Conservation (phyloP, 2,797 vertebrate species). For the Saxicola maurus region DNA sequence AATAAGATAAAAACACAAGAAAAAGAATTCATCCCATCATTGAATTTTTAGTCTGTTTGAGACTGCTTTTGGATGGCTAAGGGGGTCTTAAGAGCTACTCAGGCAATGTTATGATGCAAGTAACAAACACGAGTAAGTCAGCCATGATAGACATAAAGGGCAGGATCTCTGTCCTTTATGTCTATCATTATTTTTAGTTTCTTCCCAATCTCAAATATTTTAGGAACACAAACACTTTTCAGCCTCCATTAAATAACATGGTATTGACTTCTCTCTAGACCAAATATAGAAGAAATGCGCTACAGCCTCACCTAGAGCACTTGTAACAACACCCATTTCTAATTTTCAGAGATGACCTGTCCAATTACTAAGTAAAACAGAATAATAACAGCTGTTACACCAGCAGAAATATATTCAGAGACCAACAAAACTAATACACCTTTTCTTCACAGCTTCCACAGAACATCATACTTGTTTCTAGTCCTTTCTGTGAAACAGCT, state of each 20-base stretch:
- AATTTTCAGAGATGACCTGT: background rate
- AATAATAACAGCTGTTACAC: background rate
- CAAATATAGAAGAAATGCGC: accelerated
- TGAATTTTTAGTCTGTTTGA: background rate
- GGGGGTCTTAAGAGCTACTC: background rate
- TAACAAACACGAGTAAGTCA: background rate
- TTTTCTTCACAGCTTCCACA: background rate
- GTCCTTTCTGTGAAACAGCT: background rate
- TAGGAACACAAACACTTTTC: background rate
- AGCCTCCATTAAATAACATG: background rate
- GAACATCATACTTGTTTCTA: background rate
- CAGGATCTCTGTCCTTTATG: background rate
- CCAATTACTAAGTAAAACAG: background rate
- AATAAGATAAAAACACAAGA: background rate
- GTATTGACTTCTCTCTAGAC: background rate
- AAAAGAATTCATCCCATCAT: background rate
- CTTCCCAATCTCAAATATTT: background rate
- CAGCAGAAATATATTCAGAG: background rate
- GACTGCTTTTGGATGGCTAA: background rate
- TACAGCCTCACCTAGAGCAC: background rate
- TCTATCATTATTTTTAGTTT: background rate
- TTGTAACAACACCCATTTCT: background rate
- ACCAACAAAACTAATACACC: background rate
- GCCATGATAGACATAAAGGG: background rate
- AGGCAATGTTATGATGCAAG: background rate